Evolutionary conservation across 2,113 vertebrate genomes (phyloP).

Genomic region (Tor tambroides): DNA sequence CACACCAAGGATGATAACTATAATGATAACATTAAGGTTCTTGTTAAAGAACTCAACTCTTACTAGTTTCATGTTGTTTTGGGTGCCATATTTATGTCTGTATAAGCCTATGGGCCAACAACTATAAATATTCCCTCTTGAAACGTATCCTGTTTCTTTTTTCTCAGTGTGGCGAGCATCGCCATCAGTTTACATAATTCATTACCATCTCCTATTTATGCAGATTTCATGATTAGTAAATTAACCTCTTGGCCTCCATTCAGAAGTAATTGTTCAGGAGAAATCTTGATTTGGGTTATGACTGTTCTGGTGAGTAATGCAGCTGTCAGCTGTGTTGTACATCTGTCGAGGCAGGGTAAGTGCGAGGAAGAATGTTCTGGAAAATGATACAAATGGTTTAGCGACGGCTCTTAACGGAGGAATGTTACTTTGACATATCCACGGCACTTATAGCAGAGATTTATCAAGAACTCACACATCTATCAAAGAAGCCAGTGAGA

Average conservation of each 20-base stretch:
- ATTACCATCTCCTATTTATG: slow-evolving; percentile 58
- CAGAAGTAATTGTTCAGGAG: slow-evolving; percentile 63
- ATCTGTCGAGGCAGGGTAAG: slow-evolving; percentile 64
- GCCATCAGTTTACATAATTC: slow-evolving; percentile 55
- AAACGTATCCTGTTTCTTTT: slow-evolving; percentile 18
- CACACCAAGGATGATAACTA: neutral
- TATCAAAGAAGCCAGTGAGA: slow-evolving; percentile 38
- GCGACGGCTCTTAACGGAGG: neutral
- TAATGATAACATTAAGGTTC: neutral
- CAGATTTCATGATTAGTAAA: slow-evolving; percentile 74
- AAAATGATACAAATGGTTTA: slow-evolving; percentile 37
- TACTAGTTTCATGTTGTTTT: neutral
- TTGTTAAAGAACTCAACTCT: neutral
- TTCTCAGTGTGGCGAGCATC: slow-evolving; percentile 49
- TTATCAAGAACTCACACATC: slow-evolving; percentile 19
- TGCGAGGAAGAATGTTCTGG: slow-evolving; percentile 28
- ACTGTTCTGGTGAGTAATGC: slow-evolving; percentile 61
- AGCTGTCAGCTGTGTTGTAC: slow-evolving; percentile 77
- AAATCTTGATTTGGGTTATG: slow-evolving; percentile 59
- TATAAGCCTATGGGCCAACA: neutral
- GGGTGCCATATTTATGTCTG: neutral
- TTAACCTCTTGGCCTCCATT: slow-evolving; percentile 68
- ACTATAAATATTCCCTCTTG: slow-evolving; percentile 33
- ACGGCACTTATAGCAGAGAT: slow-evolving; percentile 15
- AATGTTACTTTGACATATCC: slow-evolving; percentile 4